These are phyloP conservation scores for Orthonyx spaldingii DNA, from an alignment of 2,113 vertebrate genomes.

Conservation along the genomic window DNA sequence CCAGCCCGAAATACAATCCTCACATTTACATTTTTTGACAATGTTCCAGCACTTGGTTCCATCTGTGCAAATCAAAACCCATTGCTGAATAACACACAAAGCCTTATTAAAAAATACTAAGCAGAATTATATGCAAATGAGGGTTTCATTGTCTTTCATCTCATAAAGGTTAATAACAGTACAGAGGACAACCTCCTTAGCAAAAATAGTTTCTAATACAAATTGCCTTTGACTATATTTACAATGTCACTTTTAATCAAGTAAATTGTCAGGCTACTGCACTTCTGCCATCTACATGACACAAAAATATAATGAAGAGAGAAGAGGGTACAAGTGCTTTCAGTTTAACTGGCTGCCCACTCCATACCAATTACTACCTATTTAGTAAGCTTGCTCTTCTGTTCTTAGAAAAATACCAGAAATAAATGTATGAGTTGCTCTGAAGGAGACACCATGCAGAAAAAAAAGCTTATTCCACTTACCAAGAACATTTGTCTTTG, in stretches of 20 bases:
- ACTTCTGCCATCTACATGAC: not conserved
- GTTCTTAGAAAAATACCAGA: not conserved
- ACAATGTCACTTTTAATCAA: slow-evolving; percentile 62
- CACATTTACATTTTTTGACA: not conserved
- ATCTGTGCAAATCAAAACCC: slow-evolving; percentile 1
- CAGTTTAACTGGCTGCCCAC: not conserved
- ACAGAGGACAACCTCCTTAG: slow-evolving; percentile 44
- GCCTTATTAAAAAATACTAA: slow-evolving; percentile 40
- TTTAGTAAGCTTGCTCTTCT: not conserved
- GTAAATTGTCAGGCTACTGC: slow-evolving; percentile 31
- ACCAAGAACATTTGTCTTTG: slow-evolving; percentile 4
- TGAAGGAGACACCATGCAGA: not conserved
- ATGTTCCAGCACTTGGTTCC: not conserved
- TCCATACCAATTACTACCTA: slow-evolving; percentile 24
- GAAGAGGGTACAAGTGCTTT: not conserved
- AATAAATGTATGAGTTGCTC: not conserved
- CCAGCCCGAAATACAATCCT: not conserved
- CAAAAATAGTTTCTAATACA: slow-evolving; percentile 42
- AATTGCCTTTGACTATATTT: slow-evolving; percentile 60
- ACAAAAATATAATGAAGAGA: not conserved
- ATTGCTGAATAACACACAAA: not conserved
- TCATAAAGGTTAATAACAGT: not conserved
- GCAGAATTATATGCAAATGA: slow-evolving; percentile 46
- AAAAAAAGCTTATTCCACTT: slow-evolving; percentile 19
- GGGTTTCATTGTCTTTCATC: slow-evolving; percentile 41